These are phyloP conservation scores for Brenthis daphne DNA, from an alignment of 2,888 invertebrate species.

Conservation along the genomic window DNA sequence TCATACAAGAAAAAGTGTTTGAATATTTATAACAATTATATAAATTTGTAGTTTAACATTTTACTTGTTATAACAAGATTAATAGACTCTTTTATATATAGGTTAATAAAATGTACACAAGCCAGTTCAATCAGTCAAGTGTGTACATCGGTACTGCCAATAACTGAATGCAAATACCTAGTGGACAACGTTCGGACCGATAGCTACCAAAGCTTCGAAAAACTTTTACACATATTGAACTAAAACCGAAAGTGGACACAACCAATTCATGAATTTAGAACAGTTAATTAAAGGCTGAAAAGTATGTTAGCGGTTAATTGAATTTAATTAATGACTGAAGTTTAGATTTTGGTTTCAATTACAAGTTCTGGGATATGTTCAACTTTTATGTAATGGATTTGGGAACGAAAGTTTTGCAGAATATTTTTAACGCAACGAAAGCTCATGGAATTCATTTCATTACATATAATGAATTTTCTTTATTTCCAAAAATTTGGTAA, in stretches of 20 bases:
- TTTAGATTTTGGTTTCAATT: conserved; percentile 31
- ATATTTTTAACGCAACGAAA: neutral
- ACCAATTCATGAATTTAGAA: conserved; percentile 49
- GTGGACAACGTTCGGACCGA: conserved; percentile 52
- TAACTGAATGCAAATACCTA: conserved; percentile 77
- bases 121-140: conserved; percentile 68
- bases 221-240: conserved; percentile 53
- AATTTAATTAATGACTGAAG: conserved; percentile 24
- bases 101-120: conserved; percentile 50
- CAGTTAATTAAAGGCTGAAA: conserved; percentile 46
- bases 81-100: conserved; percentile 23
- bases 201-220: conserved; percentile 46
- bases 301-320: conserved; percentile 27
- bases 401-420: neutral
- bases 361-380: conserved; percentile 25
- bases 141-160: conserved; percentile 72
- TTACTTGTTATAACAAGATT: neutral
- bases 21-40: neutral
- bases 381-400: conserved; percentile 38
- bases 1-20: neutral
- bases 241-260: conserved; percentile 44
- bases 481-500: too few relatives aligned
- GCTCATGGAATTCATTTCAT: too few relatives aligned
- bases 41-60: neutral
- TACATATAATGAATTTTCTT: too few relatives aligned